Percentiles rank a stretch among this genome's conserved stretches.
Evolutionary conservation across 2,797 vertebrate species (phyloP).

Genomic region (Myotis myotis): DNA sequence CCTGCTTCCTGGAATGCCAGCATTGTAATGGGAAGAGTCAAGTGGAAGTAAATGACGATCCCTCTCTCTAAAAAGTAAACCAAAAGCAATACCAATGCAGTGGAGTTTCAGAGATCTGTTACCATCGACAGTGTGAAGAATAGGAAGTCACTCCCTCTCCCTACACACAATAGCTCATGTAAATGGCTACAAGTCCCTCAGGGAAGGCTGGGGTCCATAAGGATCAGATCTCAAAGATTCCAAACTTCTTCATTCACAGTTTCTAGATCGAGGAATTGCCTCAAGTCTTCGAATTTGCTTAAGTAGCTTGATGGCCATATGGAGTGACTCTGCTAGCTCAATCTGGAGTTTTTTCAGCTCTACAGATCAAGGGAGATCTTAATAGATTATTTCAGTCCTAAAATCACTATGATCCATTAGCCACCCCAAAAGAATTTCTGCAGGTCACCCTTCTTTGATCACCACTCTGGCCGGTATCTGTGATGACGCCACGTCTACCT

Average conservation of each 20-base stretch:
- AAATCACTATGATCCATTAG: not conserved
- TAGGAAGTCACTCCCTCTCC: not conserved
- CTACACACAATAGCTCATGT: not conserved
- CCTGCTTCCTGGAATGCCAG: not conserved
- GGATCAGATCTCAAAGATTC: not conserved
- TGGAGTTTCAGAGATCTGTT: not conserved
- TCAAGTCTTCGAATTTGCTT: not conserved
- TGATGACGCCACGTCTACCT: not conserved
- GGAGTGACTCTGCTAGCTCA: not conserved
- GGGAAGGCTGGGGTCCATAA: not conserved
- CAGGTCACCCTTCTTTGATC: not conserved
- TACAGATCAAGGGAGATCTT: not conserved
- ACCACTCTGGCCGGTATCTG: not conserved
- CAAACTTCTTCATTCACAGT: not conserved
- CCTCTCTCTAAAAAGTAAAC: not conserved
- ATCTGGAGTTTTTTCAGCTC: not conserved
- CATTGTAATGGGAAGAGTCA: not conserved
- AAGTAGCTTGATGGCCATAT: not conserved
- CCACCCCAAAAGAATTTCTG: not conserved
- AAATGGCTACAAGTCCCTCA: not conserved
- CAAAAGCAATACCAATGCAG: not conserved
- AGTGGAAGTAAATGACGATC: not conserved
- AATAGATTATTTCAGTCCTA: not conserved
- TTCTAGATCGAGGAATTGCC: not conserved
- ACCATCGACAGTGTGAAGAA: not conserved